Base-by-base conservation (phyloP, 2,113 vertebrate species). In the Oreochromis aureus region DNA sequence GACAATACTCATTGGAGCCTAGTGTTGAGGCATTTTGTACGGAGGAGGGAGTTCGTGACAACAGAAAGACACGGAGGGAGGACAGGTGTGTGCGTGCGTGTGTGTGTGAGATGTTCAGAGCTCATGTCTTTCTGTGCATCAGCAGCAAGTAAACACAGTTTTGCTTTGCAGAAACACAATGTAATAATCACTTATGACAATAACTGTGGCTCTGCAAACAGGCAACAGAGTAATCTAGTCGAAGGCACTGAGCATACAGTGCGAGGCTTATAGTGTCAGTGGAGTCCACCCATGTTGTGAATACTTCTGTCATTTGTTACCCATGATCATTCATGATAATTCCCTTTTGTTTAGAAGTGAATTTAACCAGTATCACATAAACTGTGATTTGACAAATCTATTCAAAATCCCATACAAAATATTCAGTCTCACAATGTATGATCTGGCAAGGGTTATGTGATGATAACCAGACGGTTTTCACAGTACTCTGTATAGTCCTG, bases 121-220 rank as follows among this genome's bases (percentile, higher is more conserved):
- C 15, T 80, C 46, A 22, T 34, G 24, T 63, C 10, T 73, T 39
- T 73, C 51, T 61, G 41, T 59, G 80, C 53, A 80, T 83, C 22
- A 24, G 34, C 39, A 83, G 66, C 13, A 61, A 82, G 82, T 91
- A 87, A 87, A 84, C 84, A 89, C 79, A 84, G 11, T 34, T 32
- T 85, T 63, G 56, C 24, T 78, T 89, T 66, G 80, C 39, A 73
- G 56, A 76, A 81, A 76, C 53, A 58, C 85, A 88, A 58, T 85
- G 56, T 81, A 88, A 91, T 90, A 58, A 86, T 66, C 22, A 32
- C 59, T 86, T 53, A 82, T 46, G 85, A 89, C 87, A 88, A 83
- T 78, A 82, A 91, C 73, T 56, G 80, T 3, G 32, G 53, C 76
- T 89, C 59, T 53, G 86, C 76, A 91, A 93, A 93, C 83, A 91